These are phyloP conservation scores for Parazoanthus darwini DNA, from an alignment of 92 coral and sea anemone species.

Conservation along the genomic window DNA sequence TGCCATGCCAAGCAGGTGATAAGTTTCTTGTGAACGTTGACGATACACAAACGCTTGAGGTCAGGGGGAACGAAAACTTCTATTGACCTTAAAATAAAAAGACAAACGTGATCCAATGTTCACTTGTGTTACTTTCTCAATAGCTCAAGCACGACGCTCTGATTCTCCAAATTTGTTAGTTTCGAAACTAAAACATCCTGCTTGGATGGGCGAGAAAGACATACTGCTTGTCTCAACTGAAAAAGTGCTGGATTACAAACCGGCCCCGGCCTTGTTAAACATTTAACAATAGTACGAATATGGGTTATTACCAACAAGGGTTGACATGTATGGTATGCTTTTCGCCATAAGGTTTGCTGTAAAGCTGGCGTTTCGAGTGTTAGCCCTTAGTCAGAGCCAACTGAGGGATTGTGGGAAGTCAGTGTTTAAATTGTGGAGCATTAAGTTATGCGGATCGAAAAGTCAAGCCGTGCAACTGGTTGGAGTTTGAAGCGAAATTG, in stretches of 20 bases:
- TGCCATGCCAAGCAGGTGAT: constrained; percentile 94
- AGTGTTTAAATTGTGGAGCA: too few species aligned
- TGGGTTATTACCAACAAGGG: too few species aligned
- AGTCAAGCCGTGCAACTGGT: too few species aligned
- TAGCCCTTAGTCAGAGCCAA: too few species aligned
- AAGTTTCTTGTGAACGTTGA: constrained; percentile 86
- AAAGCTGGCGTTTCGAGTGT: too few species aligned
- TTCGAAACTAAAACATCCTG: neutral
- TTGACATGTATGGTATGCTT: too few species aligned
- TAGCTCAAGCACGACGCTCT: neutral
- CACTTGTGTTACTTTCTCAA: neutral
- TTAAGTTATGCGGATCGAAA: too few species aligned
- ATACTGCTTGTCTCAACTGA: neutral
- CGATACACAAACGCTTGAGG: constrained; percentile 64
- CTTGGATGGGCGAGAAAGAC: neutral
- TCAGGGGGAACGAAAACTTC: constrained; percentile 84
- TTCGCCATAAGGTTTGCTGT: too few species aligned
- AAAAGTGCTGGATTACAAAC: too few species aligned
- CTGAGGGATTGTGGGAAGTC: too few species aligned
- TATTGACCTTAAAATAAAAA: constrained; percentile 64
- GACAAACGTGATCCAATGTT: neutral
- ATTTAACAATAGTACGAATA: too few species aligned
- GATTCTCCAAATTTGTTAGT: neutral
- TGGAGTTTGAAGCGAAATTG: too few species aligned
- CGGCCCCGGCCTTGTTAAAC: neutral